A percentile compares a stretch with the other conserved stretches of the same genome.
Conservation (phyloP, 1,140 invertebrate species). For the Micrasema longulum region DNA sequence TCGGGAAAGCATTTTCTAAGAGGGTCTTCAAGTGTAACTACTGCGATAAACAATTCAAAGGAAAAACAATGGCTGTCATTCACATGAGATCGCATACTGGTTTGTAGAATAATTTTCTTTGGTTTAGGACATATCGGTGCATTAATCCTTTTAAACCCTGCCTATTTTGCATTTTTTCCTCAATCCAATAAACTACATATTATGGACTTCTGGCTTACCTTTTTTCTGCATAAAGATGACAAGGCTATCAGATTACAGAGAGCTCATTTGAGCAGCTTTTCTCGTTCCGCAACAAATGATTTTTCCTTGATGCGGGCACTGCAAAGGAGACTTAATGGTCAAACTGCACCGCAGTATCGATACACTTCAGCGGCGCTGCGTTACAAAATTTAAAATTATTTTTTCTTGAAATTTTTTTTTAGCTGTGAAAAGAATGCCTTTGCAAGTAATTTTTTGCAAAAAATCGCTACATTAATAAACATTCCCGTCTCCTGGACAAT, state of each 20-base stretch:
- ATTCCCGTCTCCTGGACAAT: no score
- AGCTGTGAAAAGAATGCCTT: no score
- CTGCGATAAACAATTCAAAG: conserved; percentile 79
- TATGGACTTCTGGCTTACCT: not conserved
- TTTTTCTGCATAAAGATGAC: conserved; percentile 13
- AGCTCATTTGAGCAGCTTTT: no score
- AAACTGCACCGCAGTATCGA: no score
- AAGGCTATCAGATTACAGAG: no score
- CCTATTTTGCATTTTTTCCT: no score
- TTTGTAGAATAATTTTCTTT: conserved; percentile 1
- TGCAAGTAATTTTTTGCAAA: no score
- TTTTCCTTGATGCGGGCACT: not conserved
- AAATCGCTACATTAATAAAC: no score
- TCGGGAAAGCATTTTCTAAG: conserved; percentile 76
- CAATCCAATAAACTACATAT: not conserved
- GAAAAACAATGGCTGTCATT: conserved; percentile 75
- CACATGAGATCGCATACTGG: conserved; percentile 80
- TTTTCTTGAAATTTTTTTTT: no score
- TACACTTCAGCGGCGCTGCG: no score
- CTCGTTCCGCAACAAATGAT: not conserved
- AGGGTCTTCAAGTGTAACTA: conserved; percentile 45
- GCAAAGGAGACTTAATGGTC: not conserved
- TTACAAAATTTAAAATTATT: no score
- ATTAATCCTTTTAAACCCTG: not conserved
- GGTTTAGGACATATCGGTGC: not conserved